phyloP scores from a whole-genome alignment of 2,113 vertebrate species.

The Oreotrochilus melanogaster region DNA sequence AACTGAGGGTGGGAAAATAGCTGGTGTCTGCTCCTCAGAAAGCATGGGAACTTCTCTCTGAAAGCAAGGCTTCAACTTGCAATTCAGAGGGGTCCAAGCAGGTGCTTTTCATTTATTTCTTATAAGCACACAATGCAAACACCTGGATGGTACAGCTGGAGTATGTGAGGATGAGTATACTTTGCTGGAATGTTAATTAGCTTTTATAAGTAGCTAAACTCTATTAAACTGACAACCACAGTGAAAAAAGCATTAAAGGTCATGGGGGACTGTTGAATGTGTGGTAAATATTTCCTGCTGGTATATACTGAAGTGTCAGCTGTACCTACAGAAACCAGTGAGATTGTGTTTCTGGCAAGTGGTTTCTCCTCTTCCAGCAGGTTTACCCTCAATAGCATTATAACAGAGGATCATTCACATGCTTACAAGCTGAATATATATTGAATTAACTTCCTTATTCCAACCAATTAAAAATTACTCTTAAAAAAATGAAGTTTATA shows the following conservation, averaged over 20 bases:
- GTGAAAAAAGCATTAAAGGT: background rate
- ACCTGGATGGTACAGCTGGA: background rate
- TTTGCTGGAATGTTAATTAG: background rate
- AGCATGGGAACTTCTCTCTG: fast-evolving
- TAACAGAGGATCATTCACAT: background rate
- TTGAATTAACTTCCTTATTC: background rate
- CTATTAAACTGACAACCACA: background rate
- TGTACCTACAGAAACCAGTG: background rate
- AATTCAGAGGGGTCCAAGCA: fast-evolving
- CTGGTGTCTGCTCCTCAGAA: background rate
- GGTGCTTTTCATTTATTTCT: background rate
- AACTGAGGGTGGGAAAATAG: fast-evolving
- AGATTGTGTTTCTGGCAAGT: background rate
- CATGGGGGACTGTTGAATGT: background rate
- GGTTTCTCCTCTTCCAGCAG: background rate
- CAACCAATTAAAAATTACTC: background rate
- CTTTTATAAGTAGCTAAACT: background rate
- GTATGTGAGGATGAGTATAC: background rate
- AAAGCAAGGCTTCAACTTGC: background rate
- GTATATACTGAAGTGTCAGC: background rate
- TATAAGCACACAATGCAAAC: background rate
- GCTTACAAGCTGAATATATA: background rate
- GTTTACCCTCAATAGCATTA: background rate
- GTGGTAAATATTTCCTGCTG: background rate
- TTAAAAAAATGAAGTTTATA: background rate